These are phyloP conservation scores for Cygnus atratus DNA, from an alignment of 2,113 vertebrate species.

Conservation along the genomic window DNA sequence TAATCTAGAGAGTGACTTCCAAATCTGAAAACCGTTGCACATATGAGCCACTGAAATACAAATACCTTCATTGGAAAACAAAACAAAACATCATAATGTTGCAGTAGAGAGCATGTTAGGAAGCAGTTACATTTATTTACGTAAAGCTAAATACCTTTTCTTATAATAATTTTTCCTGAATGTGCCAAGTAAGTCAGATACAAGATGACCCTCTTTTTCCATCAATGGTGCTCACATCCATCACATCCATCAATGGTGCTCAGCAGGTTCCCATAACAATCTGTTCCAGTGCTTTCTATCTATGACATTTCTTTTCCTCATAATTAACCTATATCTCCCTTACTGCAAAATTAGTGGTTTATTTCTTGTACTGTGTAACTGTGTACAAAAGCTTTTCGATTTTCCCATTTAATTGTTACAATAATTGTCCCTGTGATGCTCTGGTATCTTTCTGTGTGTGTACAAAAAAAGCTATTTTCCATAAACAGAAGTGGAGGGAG, in stretches of 20 bases:
- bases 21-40: background rate
- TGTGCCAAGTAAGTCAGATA: background rate
- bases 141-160: background rate
- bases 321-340: background rate
- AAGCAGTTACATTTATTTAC: background rate
- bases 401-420: background rate
- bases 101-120: background rate
- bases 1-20: background rate
- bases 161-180: background rate
- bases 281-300: background rate
- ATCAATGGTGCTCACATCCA: no score
- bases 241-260: background rate
- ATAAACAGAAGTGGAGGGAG: background rate
- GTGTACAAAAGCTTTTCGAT: background rate
- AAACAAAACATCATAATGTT: background rate
- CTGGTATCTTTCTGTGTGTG: background rate
- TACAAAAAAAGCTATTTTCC: background rate
- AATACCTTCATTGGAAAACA: background rate
- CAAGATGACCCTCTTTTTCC: background rate
- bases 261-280: background rate
- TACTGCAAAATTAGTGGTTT: background rate
- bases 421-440: background rate
- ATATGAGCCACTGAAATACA: background rate
- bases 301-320: background rate
- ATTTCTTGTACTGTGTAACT: background rate